Percentiles rank a stretch among this genome's conserved stretches.
These are phyloP conservation scores for Aplodontia rufa DNA, from an alignment of 2,113 vertebrate genomes.

Conservation along the genomic window DNA sequence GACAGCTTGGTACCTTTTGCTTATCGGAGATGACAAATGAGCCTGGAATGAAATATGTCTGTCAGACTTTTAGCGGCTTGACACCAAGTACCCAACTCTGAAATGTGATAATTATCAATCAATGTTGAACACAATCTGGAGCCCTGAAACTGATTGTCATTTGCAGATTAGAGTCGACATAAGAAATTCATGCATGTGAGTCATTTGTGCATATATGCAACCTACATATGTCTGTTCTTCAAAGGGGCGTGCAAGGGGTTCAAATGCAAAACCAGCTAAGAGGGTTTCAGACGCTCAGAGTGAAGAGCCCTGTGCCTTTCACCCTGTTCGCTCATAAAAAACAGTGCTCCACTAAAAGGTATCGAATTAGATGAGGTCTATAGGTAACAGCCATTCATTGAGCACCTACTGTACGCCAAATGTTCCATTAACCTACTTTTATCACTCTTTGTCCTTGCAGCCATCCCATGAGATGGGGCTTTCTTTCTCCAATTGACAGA, in stretches of 20 bases:
- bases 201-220: accelerated
- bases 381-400: neutral
- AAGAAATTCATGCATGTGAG: neutral
- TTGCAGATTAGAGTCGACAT: neutral
- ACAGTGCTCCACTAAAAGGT: accelerated
- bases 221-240: accelerated
- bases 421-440: too few species aligned
- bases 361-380: neutral
- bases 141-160: neutral
- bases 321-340: neutral
- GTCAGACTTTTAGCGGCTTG: neutral
- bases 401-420: too few species aligned
- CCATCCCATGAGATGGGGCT: neutral
- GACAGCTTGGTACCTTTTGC: neutral
- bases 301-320: accelerated
- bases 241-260: accelerated
- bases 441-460: neutral
- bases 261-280: neutral
- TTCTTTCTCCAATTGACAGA: neutral
- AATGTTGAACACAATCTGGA: neutral
- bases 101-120: slow-evolving; percentile 5
- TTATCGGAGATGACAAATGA: slow-evolving; percentile 13
- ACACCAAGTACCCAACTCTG: neutral
- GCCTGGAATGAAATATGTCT: neutral
- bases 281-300: neutral